Evolutionary conservation across 64 coral and sea anemone genomes (phyloP).

Genomic region (Porites lutea): DNA sequence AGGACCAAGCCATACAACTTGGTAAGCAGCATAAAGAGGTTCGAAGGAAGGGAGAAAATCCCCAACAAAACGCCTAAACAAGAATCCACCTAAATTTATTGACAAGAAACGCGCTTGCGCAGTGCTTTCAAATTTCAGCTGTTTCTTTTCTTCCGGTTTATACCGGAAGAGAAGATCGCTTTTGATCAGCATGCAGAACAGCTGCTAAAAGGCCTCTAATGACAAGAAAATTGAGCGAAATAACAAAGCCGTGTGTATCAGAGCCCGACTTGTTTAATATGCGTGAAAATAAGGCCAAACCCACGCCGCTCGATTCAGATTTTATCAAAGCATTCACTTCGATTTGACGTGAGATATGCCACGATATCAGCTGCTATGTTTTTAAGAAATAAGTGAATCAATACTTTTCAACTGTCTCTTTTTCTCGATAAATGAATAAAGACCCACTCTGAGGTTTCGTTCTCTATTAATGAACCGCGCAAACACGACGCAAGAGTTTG

Average conservation of each 20-base stretch:
- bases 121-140: conserved; percentile 11
- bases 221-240: not conserved
- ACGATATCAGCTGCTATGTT: no score
- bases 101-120: conserved; percentile 32
- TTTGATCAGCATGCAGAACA: conserved; percentile 9
- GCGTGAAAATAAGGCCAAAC: no score
- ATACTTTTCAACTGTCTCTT: no score
- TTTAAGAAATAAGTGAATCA: no score
- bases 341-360: no score
- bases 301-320: no score
- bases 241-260: not conserved
- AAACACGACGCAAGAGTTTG: no score
- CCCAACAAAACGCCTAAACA: not conserved
- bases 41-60: not conserved
- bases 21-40: conserved; percentile 16
- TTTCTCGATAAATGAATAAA: no score
- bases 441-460: no score
- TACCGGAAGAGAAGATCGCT: not conserved
- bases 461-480: no score
- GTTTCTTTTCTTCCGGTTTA: conserved; percentile 9
- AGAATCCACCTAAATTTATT: conserved; percentile 44
- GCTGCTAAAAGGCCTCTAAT: not conserved
- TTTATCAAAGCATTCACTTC: no score
- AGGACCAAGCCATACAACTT: not conserved
- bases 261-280: no score